Conservation (phyloP, 1,140 invertebrate genomes). For the Leptinotarsa undecemlineata region DNA sequence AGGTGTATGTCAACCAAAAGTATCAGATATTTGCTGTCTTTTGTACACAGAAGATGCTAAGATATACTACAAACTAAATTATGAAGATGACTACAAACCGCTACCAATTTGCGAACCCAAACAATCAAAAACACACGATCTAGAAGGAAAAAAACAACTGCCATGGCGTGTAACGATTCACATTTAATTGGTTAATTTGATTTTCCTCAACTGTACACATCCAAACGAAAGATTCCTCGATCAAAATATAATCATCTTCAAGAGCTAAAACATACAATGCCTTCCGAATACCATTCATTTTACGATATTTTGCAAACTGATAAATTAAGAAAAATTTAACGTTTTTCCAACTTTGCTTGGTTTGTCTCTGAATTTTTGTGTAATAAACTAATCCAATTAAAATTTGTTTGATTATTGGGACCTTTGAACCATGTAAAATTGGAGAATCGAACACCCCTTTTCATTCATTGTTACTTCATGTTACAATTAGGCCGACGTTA, state of each 20-base stretch:
- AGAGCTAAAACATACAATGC: constrained; percentile 2
- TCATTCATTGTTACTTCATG: constrained; percentile 1
- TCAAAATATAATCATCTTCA: constrained; percentile 5
- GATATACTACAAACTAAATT: neutral
- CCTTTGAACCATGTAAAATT: neutral
- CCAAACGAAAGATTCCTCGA: neutral
- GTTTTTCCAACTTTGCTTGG: neutral
- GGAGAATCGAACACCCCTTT: neutral
- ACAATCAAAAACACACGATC: constrained; percentile 9
- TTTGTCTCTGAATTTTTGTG: constrained; percentile 1
- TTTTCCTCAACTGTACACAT: neutral
- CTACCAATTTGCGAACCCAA: neutral
- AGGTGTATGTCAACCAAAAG: constrained; percentile 26
- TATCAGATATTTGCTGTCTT: constrained; percentile 13
- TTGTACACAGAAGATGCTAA: neutral
- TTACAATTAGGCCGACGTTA: no score
- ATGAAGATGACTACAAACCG: neutral
- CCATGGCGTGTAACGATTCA: constrained; percentile 1
- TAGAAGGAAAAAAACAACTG: neutral
- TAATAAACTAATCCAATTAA: neutral
- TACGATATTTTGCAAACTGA: constrained; percentile 9
- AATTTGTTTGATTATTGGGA: neutral
- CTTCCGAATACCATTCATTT: constrained; percentile 9
- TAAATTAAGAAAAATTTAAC: neutral
- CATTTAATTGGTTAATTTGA: constrained; percentile 1